phyloP scores from a whole-genome alignment of 2,888 invertebrate genomes.

The Teinopalpus imperialis region DNA sequence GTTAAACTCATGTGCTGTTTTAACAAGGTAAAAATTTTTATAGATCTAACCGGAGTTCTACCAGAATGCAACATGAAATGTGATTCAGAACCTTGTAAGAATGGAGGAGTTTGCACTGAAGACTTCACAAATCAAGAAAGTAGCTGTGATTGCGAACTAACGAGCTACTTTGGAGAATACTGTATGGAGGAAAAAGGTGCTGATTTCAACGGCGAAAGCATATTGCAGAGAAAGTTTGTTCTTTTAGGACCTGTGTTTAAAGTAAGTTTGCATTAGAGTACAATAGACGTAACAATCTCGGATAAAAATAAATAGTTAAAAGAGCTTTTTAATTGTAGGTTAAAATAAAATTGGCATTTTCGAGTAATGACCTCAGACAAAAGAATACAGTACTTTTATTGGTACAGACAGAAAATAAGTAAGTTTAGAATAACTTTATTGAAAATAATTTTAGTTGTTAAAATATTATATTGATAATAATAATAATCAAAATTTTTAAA shows the following conservation, averaged over 20 bases:
- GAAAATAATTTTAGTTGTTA: too few relatives aligned
- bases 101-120: slow-evolving; percentile 93
- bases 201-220: slow-evolving; percentile 93
- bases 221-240: slow-evolving; percentile 89
- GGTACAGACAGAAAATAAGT: slow-evolving; percentile 92
- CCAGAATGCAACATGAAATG: slow-evolving; percentile 95
- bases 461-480: too few relatives aligned
- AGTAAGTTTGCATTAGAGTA: too few relatives aligned
- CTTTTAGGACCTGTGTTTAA: slow-evolving; percentile 85
- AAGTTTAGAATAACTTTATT: too few relatives aligned
- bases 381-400: slow-evolving; percentile 90
- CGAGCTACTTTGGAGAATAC: slow-evolving; percentile 94
- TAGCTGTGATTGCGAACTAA: slow-evolving; percentile 93
- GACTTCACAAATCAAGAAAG: slow-evolving; percentile 93
- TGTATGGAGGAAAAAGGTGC: slow-evolving; percentile 95
- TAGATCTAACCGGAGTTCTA: slow-evolving; percentile 85
- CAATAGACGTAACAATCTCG: too few relatives aligned
- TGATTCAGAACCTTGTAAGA: slow-evolving; percentile 92
- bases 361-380: slow-evolving; percentile 89
- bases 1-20: neutral
- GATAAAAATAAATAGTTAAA: too few relatives aligned
- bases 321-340: slow-evolving; percentile 79
- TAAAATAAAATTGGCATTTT: slow-evolving; percentile 93
- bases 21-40: slow-evolving; percentile 1
- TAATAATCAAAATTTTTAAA: too few relatives aligned